These are phyloP conservation scores for Himantopus leucocephalus DNA, from an alignment of 2,113 vertebrate genomes.

Conservation along the genomic window DNA sequence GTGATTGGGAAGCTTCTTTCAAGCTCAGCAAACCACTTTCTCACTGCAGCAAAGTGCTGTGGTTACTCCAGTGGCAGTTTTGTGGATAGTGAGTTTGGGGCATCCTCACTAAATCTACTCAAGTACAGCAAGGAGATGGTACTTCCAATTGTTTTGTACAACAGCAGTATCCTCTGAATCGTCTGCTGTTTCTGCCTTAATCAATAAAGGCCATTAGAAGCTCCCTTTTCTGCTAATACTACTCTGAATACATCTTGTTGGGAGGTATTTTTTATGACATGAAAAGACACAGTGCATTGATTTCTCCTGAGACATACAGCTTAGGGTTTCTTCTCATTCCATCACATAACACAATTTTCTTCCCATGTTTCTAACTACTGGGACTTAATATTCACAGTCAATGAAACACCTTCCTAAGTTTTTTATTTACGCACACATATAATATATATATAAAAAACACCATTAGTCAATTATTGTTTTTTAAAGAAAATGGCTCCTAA, in stretches of 20 bases:
- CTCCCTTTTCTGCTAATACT: constrained; percentile 42
- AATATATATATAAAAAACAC: neutral
- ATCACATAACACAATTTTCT: neutral
- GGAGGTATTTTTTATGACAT: constrained; percentile 29
- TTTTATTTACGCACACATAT: neutral
- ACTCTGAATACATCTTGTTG: constrained; percentile 19
- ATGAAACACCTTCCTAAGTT: neutral
- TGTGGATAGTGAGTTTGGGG: neutral
- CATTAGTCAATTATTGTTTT: neutral
- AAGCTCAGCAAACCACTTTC: neutral
- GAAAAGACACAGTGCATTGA: constrained; percentile 54
- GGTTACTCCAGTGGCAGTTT: neutral
- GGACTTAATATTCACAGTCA: neutral
- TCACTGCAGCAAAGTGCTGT: neutral
- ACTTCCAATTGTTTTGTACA: neutral
- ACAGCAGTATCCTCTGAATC: constrained; percentile 13
- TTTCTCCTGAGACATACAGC: constrained; percentile 10
- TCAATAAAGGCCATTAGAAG: constrained; percentile 66
- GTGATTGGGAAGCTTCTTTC: neutral
- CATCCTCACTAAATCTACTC: neutral
- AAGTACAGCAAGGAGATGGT: neutral
- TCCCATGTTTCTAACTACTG: neutral
- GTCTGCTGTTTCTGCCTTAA: constrained; percentile 43
- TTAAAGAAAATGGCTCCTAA: neutral
- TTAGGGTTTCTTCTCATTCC: constrained; percentile 9